phyloP scores from a whole-genome alignment of 2,113 vertebrate genomes.

The Heterochromis multidens region DNA sequence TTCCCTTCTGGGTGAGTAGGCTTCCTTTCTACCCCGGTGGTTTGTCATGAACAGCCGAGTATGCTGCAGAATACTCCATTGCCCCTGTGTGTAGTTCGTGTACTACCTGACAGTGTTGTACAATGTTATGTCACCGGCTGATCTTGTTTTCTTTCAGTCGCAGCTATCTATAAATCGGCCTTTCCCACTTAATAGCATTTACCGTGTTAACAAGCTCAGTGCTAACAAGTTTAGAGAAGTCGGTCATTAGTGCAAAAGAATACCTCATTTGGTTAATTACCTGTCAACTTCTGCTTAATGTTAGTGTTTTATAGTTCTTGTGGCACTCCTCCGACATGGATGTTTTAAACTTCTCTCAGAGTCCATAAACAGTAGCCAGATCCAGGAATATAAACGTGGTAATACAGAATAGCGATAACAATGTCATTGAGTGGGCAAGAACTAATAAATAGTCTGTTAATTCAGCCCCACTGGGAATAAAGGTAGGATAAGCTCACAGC shows the following conservation, averaged over 20 bases:
- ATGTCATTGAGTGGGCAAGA: not conserved
- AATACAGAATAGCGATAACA: not conserved
- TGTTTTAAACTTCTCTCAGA: not conserved
- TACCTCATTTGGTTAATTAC: not conserved
- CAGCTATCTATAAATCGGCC: conserved; percentile 19
- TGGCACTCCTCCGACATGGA: not conserved
- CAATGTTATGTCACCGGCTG: not conserved
- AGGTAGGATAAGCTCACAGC: not conserved
- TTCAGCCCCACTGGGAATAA: not conserved
- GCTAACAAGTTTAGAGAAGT: not conserved
- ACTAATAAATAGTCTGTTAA: not conserved
- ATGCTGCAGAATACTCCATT: not conserved
- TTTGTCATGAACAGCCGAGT: not conserved
- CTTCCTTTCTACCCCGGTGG: not conserved
- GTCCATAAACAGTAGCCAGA: not conserved
- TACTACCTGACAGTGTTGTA: not conserved
- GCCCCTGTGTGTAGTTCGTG: not conserved
- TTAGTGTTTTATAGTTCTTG: not conserved
- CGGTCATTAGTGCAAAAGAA: not conserved
- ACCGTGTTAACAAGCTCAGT: conserved; percentile 29
- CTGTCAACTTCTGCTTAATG: not conserved
- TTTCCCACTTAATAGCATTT: conserved; percentile 33
- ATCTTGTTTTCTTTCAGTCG: not conserved
- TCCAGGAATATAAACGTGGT: not conserved
- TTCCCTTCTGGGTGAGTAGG: conserved; percentile 76